phyloP scores from a whole-genome alignment of 2,797 vertebrate genomes.

The Phataginus tricuspis region DNA sequence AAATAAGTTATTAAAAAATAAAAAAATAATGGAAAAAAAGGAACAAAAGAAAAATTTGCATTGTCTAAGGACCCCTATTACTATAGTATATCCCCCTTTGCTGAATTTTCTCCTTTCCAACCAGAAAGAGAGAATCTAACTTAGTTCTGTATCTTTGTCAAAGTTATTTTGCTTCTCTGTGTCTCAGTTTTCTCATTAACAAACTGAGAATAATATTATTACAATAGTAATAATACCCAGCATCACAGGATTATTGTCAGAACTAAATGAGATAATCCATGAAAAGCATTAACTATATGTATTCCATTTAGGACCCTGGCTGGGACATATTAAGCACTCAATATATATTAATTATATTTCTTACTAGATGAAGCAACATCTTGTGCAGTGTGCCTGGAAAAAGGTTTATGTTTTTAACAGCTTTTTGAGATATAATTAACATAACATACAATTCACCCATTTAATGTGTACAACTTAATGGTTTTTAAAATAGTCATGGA shows the following conservation, averaged over 20 bases:
- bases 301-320: background rate
- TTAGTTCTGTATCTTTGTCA: background rate
- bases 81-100: background rate
- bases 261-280: background rate
- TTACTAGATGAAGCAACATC: background rate
- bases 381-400: background rate
- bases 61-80: background rate
- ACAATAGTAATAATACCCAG: background rate
- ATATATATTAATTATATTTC: background rate
- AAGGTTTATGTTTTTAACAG: background rate
- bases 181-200: background rate
- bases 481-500: background rate
- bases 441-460: background rate
- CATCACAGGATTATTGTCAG: background rate
- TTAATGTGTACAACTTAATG: background rate
- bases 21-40: too few species aligned
- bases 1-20: too few species aligned
- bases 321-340: background rate
- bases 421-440: background rate
- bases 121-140: background rate
- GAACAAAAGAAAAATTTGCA: too few species aligned
- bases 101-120: background rate
- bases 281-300: background rate
- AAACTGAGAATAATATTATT: background rate
- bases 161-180: background rate